These are phyloP conservation scores for Sciaenops ocellatus DNA, from an alignment of 2,797 vertebrate species.

Conservation along the genomic window DNA sequence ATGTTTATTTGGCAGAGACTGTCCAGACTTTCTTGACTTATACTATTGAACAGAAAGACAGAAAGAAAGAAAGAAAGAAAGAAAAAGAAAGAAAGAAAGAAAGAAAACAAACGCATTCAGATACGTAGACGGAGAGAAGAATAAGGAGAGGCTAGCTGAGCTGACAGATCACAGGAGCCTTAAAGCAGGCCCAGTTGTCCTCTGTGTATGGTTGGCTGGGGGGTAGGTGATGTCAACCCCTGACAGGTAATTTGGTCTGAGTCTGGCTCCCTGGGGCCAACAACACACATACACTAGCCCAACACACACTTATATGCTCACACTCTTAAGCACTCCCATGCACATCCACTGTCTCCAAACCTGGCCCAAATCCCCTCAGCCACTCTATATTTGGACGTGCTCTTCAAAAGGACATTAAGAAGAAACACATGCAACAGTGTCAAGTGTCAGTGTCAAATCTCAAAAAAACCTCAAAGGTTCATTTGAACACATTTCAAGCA, in stretches of 20 bases:
- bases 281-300: conserved; percentile 60
- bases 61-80: conserved; percentile 9
- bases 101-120: conserved; percentile 25
- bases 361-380: conserved; percentile 49
- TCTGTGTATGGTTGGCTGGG: conserved; percentile 77
- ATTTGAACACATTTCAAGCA: not conserved
- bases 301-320: conserved; percentile 30
- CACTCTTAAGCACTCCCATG: conserved; percentile 8
- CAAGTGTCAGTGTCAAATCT: conserved; percentile 14
- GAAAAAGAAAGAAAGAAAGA: conserved; percentile 16
- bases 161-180: conserved; percentile 79
- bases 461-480: not conserved
- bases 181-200: conserved; percentile 78
- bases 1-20: conserved; percentile 53
- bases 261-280: conserved; percentile 68
- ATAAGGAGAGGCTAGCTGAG: conserved; percentile 63
- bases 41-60: conserved; percentile 3
- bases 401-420: conserved; percentile 62
- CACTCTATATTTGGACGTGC: conserved; percentile 53
- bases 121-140: conserved; percentile 37
- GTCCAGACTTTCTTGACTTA: conserved; percentile 46
- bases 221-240: conserved; percentile 86
- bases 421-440: conserved; percentile 39
- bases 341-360: conserved; percentile 48
- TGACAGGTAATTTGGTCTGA: conserved; percentile 86